Base-by-base conservation (phyloP, 2,888 invertebrate species). In the Drosophila monieri region DNA sequence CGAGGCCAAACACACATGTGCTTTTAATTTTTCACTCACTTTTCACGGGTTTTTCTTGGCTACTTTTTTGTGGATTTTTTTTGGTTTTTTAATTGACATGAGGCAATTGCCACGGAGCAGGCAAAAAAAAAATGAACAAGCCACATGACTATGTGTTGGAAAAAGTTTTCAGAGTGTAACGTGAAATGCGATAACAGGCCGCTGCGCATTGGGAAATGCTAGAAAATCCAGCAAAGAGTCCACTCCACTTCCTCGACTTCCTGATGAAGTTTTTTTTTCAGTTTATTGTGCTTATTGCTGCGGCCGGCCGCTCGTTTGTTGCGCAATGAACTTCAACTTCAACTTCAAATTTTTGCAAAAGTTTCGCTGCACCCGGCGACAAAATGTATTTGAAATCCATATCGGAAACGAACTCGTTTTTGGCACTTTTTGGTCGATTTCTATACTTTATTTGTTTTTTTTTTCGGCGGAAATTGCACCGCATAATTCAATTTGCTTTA, bases 281-380 rank as follows among this genome's bases (percentile, higher is more conserved):
- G 73, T 53, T 57, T 61, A 15, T 47, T 51, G 18, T 9, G 18
- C 18, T 18, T 46, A 49, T 30, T 48, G 52, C 37, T 39, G 56
- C 27, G 32, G 43, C 54, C 18, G 44, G 41, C 46, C 39, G 54
- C 53, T 72, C 57, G 58, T 61, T 64, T 44, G 73, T 84, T 85
- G 80, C 84, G 84, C 84, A 85, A 84, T 85, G 85, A 85, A 85
- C 85, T 85, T 85, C 74, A 85, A 80, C 74, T 83, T 78, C 65
- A 65, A 48, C 51, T 58, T 61, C 52, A 61, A 64, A 64, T 51
- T 35, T 35, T 52, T 30, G 52, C 61, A 37, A 46, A 32, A 10
- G 37, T 32, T 39, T 35, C 59, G 62, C 51, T 30, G 14, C 58
- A 51, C 30, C 39, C 41, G 56, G 69, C 69, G 73, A 73, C 75